These are phyloP conservation scores for Argyrosomus regius DNA, from an alignment of 2,797 vertebrate species.

Conservation along the genomic window DNA sequence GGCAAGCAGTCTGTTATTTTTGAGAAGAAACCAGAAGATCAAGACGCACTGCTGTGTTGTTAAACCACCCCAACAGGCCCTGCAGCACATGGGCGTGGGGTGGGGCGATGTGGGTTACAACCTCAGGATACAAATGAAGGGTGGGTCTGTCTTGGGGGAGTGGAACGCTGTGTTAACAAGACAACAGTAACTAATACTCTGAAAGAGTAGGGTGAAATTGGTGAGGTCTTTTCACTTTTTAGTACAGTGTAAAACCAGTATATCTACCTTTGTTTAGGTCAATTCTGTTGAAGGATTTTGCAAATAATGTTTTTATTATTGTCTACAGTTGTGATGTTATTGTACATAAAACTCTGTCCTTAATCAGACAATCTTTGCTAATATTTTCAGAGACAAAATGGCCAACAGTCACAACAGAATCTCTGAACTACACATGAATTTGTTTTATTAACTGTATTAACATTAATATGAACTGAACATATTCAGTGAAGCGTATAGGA, in stretches of 20 bases:
- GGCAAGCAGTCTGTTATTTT: conserved; percentile 44
- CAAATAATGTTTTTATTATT: neutral
- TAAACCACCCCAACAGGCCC: conserved; percentile 77
- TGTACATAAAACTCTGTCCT: neutral
- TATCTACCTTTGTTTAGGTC: neutral
- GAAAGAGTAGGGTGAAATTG: conserved; percentile 6
- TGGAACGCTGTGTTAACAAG: conserved; percentile 41
- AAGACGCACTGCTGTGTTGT: conserved; percentile 53
- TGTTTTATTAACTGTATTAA: neutral
- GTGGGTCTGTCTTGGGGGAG: conserved; percentile 57
- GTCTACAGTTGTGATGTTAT: neutral
- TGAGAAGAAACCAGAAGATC: conserved; percentile 56
- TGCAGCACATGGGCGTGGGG: conserved; percentile 60
- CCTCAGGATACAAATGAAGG: conserved; percentile 64
- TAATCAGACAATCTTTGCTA: neutral
- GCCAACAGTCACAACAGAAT: neutral
- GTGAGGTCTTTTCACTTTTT: neutral
- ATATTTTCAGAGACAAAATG: conserved; percentile 7
- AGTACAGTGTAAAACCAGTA: conserved; percentile 20
- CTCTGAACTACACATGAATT: conserved; percentile 4
- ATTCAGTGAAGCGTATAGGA: no score
- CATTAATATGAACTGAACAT: neutral
- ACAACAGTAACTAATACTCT: conserved; percentile 17
- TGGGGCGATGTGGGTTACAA: conserved; percentile 46
- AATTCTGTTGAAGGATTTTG: neutral